phyloP scores from a whole-genome alignment of 2,797 vertebrate species.

The Leuciscus waleckii region DNA sequence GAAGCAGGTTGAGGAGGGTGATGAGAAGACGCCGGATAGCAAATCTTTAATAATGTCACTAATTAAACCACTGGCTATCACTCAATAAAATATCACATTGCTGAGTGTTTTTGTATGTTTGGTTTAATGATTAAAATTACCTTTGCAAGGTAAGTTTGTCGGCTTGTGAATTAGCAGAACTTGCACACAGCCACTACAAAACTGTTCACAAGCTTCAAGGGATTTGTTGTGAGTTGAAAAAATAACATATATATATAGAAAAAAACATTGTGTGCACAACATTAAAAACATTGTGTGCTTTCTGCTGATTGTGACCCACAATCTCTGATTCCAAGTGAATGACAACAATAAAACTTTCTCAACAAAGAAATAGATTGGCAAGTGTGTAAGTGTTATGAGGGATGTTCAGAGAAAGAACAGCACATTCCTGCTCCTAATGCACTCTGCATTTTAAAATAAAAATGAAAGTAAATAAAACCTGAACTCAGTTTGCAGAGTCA shows the following conservation, averaged over 20 bases:
- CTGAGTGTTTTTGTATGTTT: not conserved
- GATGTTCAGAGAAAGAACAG: not conserved
- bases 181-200: not conserved
- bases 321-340: not conserved
- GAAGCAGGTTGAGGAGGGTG: not conserved
- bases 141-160: not conserved
- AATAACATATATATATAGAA: too few species aligned
- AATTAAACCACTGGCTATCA: not conserved
- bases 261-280: too few species aligned
- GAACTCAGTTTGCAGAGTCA: not conserved
- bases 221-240: not conserved
- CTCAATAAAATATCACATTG: not conserved
- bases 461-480: not conserved
- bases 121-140: not conserved
- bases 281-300: not conserved
- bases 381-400: not conserved
- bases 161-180: not conserved
- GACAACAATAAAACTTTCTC: not conserved
- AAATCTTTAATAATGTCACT: not conserved
- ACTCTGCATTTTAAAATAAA: constrained; percentile 1
- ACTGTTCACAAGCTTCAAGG: not conserved
- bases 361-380: not conserved
- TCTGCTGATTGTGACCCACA: not conserved
- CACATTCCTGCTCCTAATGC: not conserved
- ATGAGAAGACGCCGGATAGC: not conserved